phyloP scores from a whole-genome alignment of 2,113 vertebrate genomes.

The Rhineura floridana region DNA sequence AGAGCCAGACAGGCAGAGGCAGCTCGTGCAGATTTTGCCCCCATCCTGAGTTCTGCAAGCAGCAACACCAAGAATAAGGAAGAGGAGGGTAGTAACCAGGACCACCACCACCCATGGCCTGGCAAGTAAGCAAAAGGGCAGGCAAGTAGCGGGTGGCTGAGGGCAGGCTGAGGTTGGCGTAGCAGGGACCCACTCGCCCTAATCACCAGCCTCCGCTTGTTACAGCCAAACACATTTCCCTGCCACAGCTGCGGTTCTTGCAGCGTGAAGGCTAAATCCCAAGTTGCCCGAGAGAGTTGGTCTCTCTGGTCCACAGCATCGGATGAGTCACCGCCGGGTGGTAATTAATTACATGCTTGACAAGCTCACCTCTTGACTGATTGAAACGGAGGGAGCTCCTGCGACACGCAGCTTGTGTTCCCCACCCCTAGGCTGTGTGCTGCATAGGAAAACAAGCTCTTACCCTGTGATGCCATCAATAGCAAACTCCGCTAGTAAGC shows the following conservation, averaged over 20 bases:
- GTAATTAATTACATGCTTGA: background rate
- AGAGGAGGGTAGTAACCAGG: too few relatives aligned
- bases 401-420: background rate
- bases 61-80: too few relatives aligned
- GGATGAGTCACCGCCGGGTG: background rate
- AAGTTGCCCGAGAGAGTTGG: background rate
- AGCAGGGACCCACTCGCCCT: too few relatives aligned
- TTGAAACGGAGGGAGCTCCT: background rate
- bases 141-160: too few relatives aligned
- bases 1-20: too few relatives aligned
- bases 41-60: too few relatives aligned
- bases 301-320: background rate
- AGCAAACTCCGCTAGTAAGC: background rate
- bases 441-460: background rate
- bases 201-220: too few relatives aligned
- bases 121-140: too few relatives aligned
- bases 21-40: too few relatives aligned
- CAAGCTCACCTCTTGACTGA: background rate
- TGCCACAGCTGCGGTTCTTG: background rate
- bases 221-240: rapidly evolving
- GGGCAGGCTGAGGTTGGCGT: too few relatives aligned
- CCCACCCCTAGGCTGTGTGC: too few relatives aligned
- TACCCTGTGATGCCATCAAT: rapidly evolving
- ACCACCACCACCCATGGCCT: too few relatives aligned
- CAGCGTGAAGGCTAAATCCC: rapidly evolving